phyloP scores from a whole-genome alignment of 2,113 vertebrate genomes.

The Microcebus jonahi region DNA sequence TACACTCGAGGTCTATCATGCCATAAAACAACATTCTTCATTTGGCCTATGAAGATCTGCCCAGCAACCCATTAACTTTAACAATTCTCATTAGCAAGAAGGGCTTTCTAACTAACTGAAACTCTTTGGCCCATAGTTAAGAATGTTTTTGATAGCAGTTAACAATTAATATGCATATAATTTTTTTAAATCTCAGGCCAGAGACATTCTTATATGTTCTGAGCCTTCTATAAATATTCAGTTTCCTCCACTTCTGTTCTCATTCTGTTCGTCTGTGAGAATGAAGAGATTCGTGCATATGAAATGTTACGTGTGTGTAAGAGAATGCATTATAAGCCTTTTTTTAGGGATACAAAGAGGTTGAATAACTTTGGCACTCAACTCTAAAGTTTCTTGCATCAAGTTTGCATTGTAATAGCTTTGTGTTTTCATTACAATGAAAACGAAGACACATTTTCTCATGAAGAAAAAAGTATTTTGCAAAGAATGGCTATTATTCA shows the following conservation, averaged over 20 bases:
- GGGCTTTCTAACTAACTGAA: not conserved
- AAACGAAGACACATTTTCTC: constrained; percentile 55
- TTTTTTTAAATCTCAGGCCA: not conserved
- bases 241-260: not conserved
- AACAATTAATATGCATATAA: not conserved
- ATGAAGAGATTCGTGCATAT: not conserved
- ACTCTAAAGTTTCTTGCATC: not conserved
- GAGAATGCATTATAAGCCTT: not conserved
- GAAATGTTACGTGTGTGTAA: not conserved
- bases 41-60: not conserved
- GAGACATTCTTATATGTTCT: not conserved
- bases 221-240: not conserved
- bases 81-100: not conserved
- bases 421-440: not conserved
- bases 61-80: not conserved
- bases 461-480: not conserved
- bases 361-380: not conserved
- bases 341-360: not conserved
- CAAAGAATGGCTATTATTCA: not conserved
- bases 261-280: not conserved
- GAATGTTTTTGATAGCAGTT: constrained; percentile 5
- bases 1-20: not conserved
- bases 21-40: not conserved
- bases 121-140: not conserved
- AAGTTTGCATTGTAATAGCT: not conserved